Conservation (phyloP, 1,140 invertebrate species). For the Brachionus angularis region DNA sequence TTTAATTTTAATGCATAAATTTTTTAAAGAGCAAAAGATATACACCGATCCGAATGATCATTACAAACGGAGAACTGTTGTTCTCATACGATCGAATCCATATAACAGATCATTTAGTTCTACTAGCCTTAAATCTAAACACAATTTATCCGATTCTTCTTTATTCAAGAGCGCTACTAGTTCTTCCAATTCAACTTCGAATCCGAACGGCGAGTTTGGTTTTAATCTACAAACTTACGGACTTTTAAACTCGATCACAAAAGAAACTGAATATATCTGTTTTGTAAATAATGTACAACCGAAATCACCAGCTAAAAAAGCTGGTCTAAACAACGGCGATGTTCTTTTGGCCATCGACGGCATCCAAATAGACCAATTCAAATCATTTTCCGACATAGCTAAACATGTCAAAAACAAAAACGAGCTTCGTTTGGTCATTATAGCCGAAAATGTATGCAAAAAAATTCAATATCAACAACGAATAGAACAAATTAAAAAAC, state of each 20-base stretch:
- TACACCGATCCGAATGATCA: slow-evolving; percentile 21
- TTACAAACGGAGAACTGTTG: slow-evolving; percentile 16
- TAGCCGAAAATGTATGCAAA: slow-evolving; percentile 36
- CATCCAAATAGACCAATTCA: slow-evolving; percentile 25
- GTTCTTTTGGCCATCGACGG: slow-evolving; percentile 14
- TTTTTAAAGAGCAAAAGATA: slow-evolving; percentile 38
- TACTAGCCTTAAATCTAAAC: neutral
- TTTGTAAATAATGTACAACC: slow-evolving; percentile 37
- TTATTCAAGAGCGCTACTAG: neutral
- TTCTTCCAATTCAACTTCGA: too few species aligned
- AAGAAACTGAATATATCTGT: slow-evolving; percentile 32
- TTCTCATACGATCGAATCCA: neutral
- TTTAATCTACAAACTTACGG: slow-evolving; percentile 39
- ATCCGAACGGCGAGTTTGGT: slow-evolving; percentile 22
- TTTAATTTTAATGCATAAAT: slow-evolving; percentile 29
- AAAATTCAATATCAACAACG: slow-evolving; percentile 34
- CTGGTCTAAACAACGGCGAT: slow-evolving; percentile 34
- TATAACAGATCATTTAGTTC: neutral
- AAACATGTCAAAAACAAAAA: slow-evolving; percentile 21
- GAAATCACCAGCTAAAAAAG: slow-evolving; percentile 4
- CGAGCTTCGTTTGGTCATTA: slow-evolving; percentile 30
- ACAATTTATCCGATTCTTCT: slow-evolving; percentile 20
- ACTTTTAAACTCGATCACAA: slow-evolving; percentile 15
- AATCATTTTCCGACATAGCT: slow-evolving; percentile 20
- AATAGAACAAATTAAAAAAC: slow-evolving; percentile 23